phyloP scores from a whole-genome alignment of 2,888 invertebrate genomes.

The Drosophila anomelani region DNA sequence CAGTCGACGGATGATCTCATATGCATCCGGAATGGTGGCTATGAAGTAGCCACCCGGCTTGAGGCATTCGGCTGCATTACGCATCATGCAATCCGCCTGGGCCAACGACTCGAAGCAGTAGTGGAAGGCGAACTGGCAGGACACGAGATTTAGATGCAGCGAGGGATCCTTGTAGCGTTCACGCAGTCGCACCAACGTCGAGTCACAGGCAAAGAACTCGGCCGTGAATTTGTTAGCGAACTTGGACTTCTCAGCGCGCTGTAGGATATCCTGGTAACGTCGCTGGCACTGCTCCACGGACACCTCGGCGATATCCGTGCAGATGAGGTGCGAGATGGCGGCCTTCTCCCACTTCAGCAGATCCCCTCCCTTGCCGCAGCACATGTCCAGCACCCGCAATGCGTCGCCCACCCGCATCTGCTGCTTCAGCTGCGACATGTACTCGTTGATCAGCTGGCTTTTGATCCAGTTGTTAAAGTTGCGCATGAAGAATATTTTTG shows the following conservation, averaged over 20 bases:
- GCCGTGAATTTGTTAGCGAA: constrained; percentile 89
- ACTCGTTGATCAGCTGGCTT: constrained; percentile 95
- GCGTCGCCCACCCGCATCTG: constrained; percentile 88
- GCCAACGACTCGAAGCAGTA: constrained; percentile 96
- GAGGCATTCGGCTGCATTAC: constrained; percentile 95
- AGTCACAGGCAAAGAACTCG: constrained; percentile 96
- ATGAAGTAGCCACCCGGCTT: constrained; percentile 97
- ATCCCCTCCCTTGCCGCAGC: constrained; percentile 99
- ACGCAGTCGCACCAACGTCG: constrained; percentile 92
- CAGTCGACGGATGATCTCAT: constrained; percentile 93
- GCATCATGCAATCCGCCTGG: constrained; percentile 96
- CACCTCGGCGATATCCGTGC: constrained; percentile 96
- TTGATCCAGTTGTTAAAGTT: constrained; percentile 99
- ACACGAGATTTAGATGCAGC: constrained; percentile 93
- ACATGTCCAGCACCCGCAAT: constrained; percentile 94
- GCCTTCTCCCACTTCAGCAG: constrained; percentile 97
- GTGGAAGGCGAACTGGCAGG: constrained; percentile 99
- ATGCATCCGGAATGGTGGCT: constrained; percentile 97
- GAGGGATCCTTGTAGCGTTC: constrained; percentile 92
- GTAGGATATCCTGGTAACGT: constrained; percentile 91
- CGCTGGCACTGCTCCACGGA: constrained; percentile 95
- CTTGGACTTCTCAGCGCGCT: constrained; percentile 73
- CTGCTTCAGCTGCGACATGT: constrained; percentile 88
- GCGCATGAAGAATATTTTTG: constrained; percentile 95
- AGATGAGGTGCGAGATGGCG: constrained; percentile 92